phyloP scores from a whole-genome alignment of 2,888 invertebrate species.

The Barypeithes pellucidus region DNA sequence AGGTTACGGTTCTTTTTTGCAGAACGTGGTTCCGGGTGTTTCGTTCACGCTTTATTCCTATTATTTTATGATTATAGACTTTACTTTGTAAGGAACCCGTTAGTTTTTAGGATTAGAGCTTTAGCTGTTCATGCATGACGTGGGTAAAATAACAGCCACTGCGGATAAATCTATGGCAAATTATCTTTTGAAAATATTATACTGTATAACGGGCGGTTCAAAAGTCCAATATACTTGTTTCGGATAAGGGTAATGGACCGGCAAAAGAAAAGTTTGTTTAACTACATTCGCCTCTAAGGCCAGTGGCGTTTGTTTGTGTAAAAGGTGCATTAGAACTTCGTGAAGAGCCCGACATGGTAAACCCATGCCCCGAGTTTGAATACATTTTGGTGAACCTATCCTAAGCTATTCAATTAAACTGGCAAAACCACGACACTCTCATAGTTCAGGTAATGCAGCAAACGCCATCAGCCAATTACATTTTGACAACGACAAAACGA shows the following conservation, averaged over 20 bases:
- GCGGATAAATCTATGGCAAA: slow-evolving; percentile 7
- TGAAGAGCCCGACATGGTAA: no score
- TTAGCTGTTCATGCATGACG: slow-evolving; percentile 13
- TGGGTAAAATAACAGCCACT: slow-evolving; percentile 1
- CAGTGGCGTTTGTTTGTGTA: no score
- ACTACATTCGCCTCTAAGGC: no score
- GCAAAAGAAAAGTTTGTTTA: no score
- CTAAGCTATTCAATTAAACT: no score
- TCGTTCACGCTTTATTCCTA: slow-evolving; percentile 19
- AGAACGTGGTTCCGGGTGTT: slow-evolving; percentile 12
- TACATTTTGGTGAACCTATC: no score
- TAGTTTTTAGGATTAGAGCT: slow-evolving; percentile 14
- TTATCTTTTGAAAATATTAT: slow-evolving; percentile 3
- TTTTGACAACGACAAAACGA: no score
- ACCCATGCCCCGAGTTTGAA: no score
- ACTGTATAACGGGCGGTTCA: neutral
- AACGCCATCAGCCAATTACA: no score
- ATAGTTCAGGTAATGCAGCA: no score
- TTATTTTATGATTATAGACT: slow-evolving; percentile 31
- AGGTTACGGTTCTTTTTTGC: slow-evolving; percentile 30
- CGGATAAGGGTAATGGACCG: neutral
- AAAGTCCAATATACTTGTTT: neutral
- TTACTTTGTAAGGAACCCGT: slow-evolving; percentile 25
- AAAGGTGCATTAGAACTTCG: no score
- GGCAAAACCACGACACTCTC: no score